phyloP scores from a whole-genome alignment of 2,113 vertebrate species.

The Micronycteris hirsuta region DNA sequence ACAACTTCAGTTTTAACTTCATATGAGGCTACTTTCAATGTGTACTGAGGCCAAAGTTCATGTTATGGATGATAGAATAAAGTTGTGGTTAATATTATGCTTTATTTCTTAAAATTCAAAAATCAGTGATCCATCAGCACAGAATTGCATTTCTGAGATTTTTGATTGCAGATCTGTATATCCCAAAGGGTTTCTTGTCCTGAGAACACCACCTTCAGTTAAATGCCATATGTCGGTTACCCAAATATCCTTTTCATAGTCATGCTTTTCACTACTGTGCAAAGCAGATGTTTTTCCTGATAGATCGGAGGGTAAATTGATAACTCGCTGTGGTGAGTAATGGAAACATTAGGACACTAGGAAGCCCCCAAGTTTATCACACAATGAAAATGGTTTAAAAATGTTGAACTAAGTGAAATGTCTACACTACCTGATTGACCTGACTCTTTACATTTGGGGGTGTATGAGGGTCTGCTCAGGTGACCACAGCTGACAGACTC shows the following conservation, averaged over 20 bases:
- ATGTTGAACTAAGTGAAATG: background rate
- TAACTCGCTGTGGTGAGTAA: background rate
- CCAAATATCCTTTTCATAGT: background rate
- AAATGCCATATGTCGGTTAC: background rate
- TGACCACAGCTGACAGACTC: background rate
- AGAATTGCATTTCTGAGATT: slow-evolving; percentile 17
- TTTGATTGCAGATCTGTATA: background rate
- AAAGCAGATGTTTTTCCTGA: background rate
- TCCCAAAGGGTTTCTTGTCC: background rate
- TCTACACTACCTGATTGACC: background rate
- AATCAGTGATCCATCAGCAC: background rate
- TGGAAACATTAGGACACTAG: background rate
- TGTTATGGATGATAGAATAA: background rate
- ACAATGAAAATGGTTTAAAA: background rate
- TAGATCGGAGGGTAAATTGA: background rate
- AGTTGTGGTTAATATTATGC: background rate
- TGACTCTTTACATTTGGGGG: background rate
- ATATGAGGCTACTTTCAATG: background rate
- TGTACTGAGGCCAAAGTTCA: background rate
- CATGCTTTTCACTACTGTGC: background rate
- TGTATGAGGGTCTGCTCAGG: background rate
- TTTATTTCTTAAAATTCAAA: slow-evolving; percentile 24
- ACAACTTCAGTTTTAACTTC: slow-evolving; percentile 19
- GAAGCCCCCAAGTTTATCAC: background rate
- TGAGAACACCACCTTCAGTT: background rate